Conservation (phyloP, 30 jellyfish, hydroid and myxozoan species). For the Aurelia sp. region DNA sequence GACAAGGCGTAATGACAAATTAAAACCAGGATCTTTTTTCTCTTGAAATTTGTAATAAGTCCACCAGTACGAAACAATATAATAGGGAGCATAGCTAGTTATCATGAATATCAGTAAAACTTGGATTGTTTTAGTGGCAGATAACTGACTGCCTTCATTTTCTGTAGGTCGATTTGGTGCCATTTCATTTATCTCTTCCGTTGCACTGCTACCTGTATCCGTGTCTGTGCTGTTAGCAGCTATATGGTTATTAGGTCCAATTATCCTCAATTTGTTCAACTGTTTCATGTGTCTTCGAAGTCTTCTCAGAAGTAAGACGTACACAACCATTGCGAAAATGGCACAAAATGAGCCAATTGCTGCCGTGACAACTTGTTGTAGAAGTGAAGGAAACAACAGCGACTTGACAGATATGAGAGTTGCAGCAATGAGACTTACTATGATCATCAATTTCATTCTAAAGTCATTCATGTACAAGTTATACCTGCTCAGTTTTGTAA, state of each 20-base stretch:
- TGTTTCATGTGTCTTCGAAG: no score
- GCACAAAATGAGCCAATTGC: neutral
- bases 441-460: conserved; percentile 38
- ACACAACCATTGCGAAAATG: neutral
- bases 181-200: neutral
- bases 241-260: no score
- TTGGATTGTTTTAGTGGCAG: conserved; percentile 58
- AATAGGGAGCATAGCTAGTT: conserved; percentile 29
- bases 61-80: conserved; percentile 25
- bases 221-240: neutral
- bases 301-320: no score
- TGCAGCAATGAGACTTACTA: conserved; percentile 17
- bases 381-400: neutral
- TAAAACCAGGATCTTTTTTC: neutral
- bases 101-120: conserved; percentile 22
- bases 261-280: no score
- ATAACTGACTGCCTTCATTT: conserved; percentile 28
- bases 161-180: neutral
- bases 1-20: neutral
- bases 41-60: conserved; percentile 16
- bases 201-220: neutral
- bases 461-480: conserved; percentile 31
- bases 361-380: neutral
- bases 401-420: neutral
- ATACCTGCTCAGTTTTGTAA: conserved; percentile 38